Evolutionary conservation across 1,140 invertebrate species (phyloP).

Genomic region (Odontomachus brunneus): DNA sequence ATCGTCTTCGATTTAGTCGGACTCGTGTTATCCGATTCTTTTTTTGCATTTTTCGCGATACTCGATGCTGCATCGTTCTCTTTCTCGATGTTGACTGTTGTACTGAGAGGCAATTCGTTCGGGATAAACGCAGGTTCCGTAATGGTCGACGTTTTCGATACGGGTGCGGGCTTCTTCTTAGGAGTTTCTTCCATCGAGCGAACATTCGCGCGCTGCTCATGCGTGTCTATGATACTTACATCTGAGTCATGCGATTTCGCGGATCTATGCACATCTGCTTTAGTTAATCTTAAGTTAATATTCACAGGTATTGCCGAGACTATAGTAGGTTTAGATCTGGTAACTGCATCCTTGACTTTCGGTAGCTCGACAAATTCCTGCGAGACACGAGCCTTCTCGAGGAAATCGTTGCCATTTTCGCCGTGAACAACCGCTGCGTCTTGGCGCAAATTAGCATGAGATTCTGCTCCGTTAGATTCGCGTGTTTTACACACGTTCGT

Average conservation of each 20-base stretch:
- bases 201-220: background rate
- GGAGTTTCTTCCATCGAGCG: background rate
- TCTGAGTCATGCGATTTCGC: background rate
- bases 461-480: background rate
- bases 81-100: background rate
- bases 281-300: slow-evolving; percentile 5
- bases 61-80: background rate
- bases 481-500: too few species aligned
- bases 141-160: background rate
- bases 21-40: background rate
- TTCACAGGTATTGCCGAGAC: slow-evolving; percentile 33
- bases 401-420: background rate
- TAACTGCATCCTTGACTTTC: background rate
- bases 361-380: background rate
- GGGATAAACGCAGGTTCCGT: background rate
- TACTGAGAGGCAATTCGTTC: background rate
- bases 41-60: background rate
- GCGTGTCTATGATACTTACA: background rate
- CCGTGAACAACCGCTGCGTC: background rate
- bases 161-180: background rate
- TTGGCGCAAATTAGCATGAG: background rate
- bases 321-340: slow-evolving; percentile 39
- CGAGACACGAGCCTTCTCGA: background rate
- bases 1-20: background rate
- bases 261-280: background rate